phyloP scores from a whole-genome alignment of 2,797 vertebrate species.

The Pantherophis alleghaniensis region DNA sequence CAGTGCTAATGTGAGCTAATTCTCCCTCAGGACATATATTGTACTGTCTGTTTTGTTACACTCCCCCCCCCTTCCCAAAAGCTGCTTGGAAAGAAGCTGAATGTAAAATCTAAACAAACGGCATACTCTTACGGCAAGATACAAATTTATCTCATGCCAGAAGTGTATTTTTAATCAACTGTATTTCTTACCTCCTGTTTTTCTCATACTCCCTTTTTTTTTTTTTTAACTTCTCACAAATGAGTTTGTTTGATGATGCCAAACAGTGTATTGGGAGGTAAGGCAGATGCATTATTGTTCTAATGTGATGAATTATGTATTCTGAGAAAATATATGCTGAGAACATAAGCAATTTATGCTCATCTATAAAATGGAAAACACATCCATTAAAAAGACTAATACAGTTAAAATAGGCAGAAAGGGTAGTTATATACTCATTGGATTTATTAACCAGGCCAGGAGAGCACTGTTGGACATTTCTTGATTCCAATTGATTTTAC shows the following conservation, averaged over 20 bases:
- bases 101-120: constrained; percentile 52
- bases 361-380: constrained; percentile 54
- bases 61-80: constrained; percentile 40
- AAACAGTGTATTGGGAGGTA: constrained; percentile 67
- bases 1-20: constrained; percentile 57
- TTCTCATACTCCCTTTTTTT: constrained; percentile 5
- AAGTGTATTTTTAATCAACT: constrained; percentile 57
- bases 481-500: constrained; percentile 47
- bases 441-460: constrained; percentile 43
- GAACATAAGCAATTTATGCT: constrained; percentile 63
- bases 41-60: constrained; percentile 58
- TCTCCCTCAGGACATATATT: constrained; percentile 63
- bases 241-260: constrained; percentile 66
- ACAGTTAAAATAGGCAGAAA: constrained; percentile 23
- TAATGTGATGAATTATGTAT: constrained; percentile 59
- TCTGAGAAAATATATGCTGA: constrained; percentile 53
- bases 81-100: constrained; percentile 65
- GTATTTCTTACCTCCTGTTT: constrained; percentile 50
- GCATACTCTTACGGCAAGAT: constrained; percentile 51
- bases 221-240: constrained; percentile 26
- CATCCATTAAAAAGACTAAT: constrained; percentile 50
- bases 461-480: constrained; percentile 52
- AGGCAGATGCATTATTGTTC: constrained; percentile 62
- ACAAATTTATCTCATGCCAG: constrained; percentile 58
- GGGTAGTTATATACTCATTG: constrained; percentile 40